Evolutionary conservation across 64 coral and sea anemone genomes (phyloP).

Genomic region (Pocillopora damicornis): DNA sequence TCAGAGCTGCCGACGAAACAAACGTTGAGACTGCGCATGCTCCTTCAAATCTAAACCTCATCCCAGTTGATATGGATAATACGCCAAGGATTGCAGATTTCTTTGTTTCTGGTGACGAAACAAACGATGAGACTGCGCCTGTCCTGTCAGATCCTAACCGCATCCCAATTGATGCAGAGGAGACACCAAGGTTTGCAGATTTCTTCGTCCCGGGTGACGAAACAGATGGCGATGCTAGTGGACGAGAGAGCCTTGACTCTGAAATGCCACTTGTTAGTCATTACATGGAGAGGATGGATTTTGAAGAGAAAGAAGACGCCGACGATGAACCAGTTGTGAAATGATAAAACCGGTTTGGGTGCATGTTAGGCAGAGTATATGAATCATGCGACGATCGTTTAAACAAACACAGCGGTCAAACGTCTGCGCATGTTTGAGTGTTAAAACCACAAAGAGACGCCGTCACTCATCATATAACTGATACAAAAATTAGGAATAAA

Average conservation of each 20-base stretch:
- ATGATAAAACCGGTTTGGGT: not conserved
- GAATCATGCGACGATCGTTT: not conserved
- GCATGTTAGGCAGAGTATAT: not conserved
- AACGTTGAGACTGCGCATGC: not conserved
- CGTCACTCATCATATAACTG: too few relatives aligned
- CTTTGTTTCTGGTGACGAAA: not conserved
- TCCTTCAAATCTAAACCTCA: not conserved
- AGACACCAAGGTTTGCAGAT: slow-evolving; percentile 15
- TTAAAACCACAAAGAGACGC: not conserved
- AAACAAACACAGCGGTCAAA: not conserved
- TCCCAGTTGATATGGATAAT: not conserved
- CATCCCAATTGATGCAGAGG: not conserved
- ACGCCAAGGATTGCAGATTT: not conserved
- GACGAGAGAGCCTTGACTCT: slow-evolving; percentile 5
- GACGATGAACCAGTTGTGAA: slow-evolving; percentile 24
- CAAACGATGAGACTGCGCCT: not conserved
- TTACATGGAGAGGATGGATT: slow-evolving; percentile 37
- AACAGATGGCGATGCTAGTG: not conserved
- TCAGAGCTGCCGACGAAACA: not conserved
- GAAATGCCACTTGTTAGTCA: slow-evolving; percentile 19
- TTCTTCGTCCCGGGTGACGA: slow-evolving; percentile 18
- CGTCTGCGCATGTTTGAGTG: not conserved
- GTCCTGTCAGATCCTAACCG: not conserved
- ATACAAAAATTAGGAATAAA: too few relatives aligned
- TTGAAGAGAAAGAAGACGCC: slow-evolving; percentile 3